Base-by-base conservation (phyloP, 2,113 vertebrate species). In the Columbina picui region DNA sequence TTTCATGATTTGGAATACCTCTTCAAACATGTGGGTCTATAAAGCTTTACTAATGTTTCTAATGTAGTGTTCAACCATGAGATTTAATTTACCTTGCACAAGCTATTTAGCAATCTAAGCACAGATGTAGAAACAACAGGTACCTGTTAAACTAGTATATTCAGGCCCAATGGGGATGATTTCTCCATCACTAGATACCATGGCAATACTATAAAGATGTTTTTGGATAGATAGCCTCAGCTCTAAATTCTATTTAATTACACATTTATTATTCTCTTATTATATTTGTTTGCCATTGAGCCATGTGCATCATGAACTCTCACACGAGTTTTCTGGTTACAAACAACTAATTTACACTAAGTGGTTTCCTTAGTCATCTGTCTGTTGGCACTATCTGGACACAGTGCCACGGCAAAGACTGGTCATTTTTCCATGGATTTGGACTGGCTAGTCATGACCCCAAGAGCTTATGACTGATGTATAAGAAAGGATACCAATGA, bases 31-130 rank as follows among this genome's bases (percentile, higher is more conserved):
- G 73, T 8, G 2, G 17, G 81, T 78, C 65, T 73, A n/a, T 76
- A 90, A 92, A 87, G 19, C 87, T 94, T 50, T 78, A 87, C 43
- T 94, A 84, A 81, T 84, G 50, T 78, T 92, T 91, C 89, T 89
- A 84, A 84, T 45, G 36, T 32, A 74, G 57, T 87, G 63, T 79
- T 93, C 78, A 93, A n/a, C 39, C 22, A 21, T 6, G 53, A 90
- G 92, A 96, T 90, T 83, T 93, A 85, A 90, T 87, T 82, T 87
- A 71, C 61, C 39, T 75, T 30, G 18, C 47, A 85, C 6, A 34
- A 70, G 49, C 38, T 22, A 83, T 69, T 93, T 76, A 67, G 74
- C 61, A 68, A 68, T 21, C 53, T 47, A 79, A 87, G 57, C 65
- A 82, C 53, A 68, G 74, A 89, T 29, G 25, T 36, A 76, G 65